Conservation (phyloP, 2,888 invertebrate genomes). For the Adelphocoris suturalis region DNA sequence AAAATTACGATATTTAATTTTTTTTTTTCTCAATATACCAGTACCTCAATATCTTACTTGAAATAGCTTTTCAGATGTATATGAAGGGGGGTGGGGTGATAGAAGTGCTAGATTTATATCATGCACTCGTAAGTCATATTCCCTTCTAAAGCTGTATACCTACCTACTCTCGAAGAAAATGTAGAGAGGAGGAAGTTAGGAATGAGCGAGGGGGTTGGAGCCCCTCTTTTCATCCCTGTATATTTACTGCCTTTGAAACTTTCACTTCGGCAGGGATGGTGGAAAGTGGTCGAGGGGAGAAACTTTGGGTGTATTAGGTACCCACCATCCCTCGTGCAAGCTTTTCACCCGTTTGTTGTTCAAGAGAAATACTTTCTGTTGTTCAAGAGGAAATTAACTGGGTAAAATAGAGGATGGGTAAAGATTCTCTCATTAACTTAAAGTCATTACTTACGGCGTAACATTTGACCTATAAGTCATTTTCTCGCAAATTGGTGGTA, state of each 20-base stretch:
- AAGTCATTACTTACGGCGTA: conserved; percentile 37
- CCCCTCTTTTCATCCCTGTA: conserved; percentile 42
- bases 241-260: conserved; percentile 45
- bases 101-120: conserved; percentile 54
- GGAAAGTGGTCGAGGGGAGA: neutral
- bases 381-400: conserved; percentile 29
- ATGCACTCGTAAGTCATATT: conserved; percentile 48
- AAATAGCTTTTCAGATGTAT: too few species aligned
- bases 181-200: neutral
- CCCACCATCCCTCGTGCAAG: neutral
- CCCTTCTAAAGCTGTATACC: conserved; percentile 37
- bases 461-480: conserved; percentile 56
- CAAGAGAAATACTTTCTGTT: conserved; percentile 34
- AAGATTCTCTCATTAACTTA: conserved; percentile 51
- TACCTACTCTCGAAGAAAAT: conserved; percentile 11
- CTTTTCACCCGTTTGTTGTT: conserved; percentile 26
- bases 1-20: too few species aligned
- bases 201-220: neutral
- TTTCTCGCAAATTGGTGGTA: conserved; percentile 33
- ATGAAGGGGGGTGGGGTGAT: too few species aligned
- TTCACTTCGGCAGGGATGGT: neutral
- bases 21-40: too few species aligned
- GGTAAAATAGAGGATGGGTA: neutral
- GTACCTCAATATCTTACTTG: too few species aligned
- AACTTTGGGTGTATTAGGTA: conserved; percentile 32